Percentiles rank a stretch among this genome's conserved stretches.
These are phyloP conservation scores for Eulacestoma nigropectus DNA, from an alignment of 2,113 vertebrate species.

Conservation along the genomic window DNA sequence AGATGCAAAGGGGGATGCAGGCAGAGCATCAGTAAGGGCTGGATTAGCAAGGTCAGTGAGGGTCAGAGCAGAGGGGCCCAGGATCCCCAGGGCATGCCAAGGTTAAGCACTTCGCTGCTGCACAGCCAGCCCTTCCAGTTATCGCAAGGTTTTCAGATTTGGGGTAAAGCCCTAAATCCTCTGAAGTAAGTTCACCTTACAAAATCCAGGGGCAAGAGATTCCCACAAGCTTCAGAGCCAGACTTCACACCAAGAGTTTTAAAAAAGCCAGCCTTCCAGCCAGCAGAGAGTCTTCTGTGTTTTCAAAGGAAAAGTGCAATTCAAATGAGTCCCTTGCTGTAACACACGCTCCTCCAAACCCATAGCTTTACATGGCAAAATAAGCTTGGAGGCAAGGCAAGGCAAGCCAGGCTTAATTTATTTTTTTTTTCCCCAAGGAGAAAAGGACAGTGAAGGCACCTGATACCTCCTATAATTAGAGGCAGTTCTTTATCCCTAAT, in stretches of 20 bases:
- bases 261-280: neutral
- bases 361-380: neutral
- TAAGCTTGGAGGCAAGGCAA: neutral
- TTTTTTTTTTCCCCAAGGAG: neutral
- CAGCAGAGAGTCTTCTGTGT: neutral
- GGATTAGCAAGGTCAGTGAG: neutral
- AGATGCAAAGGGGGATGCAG: neutral
- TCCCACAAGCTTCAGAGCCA: neutral
- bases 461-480: conserved; percentile 36
- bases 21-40: neutral
- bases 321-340: neutral
- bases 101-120: neutral
- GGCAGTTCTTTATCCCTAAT: neutral
- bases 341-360: neutral
- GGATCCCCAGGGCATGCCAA: neutral
- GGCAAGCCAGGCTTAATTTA: neutral
- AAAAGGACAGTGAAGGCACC: conserved; percentile 28
- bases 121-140: neutral
- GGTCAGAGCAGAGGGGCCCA: neutral
- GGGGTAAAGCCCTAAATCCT: neutral
- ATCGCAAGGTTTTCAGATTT: neutral
- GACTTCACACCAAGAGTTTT: neutral
- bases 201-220: neutral
- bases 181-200: neutral
- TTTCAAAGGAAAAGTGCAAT: neutral